Base-by-base conservation (phyloP, 2,113 vertebrate genomes). In the Salvelinus alpinus region DNA sequence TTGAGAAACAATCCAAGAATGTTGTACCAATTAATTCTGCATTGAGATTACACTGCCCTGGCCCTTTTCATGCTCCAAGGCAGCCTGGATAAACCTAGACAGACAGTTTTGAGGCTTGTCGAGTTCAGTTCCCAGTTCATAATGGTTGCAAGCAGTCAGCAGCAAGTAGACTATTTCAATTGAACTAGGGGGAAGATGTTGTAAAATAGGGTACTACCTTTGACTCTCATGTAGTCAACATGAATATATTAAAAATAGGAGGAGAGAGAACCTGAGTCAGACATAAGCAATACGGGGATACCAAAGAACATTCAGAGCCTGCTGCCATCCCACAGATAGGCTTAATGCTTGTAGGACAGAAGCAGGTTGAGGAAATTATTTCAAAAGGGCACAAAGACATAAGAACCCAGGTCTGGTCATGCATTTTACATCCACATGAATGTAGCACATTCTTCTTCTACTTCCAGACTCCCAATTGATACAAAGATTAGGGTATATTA, bases 21-120 rank as follows among this genome's bases (percentile, higher is more conserved):
- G 87, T 85, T 85, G 87, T 84, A 78, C 79, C 85, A 89, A 93
- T 92, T 92, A 91, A 89, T 88, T 89, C 74, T 81, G 83, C 82
- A 90, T 79, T 73, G 74, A 85, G 81, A 89, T 88, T 88, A 87
- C 64, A 80, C 64, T 57, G 77, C 80, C 84, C 64, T 85, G 84
- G 87, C 84, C 83, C 80, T 84, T 18, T 54, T 54, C 51, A 54
- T 77, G 74, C 80, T 85, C 88, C 70, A 65, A 82, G 73, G 29
- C 47, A 71, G 70, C 80, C 74, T 78, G 65, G 48, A 78, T 31
- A 77, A 78, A 44, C 9, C 38, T 57, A 71, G 29, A 18, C 64
- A 54, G 27, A 69, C 59, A 5, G 27, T 7, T 34, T 34, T 71
- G 73, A 80, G 74, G 74, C 68, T 80, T 71, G 76, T 72, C 72